Evolutionary conservation across 2,888 invertebrate genomes (phyloP), one percentile per base, ranked within the genome.

Genomic region (Platycheirus albimanus): DNA sequence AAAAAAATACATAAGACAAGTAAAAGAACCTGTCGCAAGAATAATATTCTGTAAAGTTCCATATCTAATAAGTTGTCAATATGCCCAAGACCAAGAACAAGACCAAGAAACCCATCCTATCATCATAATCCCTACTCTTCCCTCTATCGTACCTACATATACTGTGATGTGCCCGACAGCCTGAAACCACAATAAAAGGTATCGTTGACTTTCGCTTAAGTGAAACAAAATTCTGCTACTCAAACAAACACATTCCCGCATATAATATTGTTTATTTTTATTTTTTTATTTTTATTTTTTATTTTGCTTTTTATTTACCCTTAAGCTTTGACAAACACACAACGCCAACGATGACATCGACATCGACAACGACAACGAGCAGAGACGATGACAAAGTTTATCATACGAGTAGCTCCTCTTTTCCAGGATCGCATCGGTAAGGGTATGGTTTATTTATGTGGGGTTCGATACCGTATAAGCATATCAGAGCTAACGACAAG

Each of bases 181-280:
- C 79, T 58, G 24, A 30, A 61, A 41, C 52, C 47, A 36, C 52
- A 66, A 74, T 63, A 30, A 74, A 56, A 51, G 66, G 58, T 72
- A 67, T 78, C 61, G 38, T 52, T 61, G 78, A 58, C 72, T 78
- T 67, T 66, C 66, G 66, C 58, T 49, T 45, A 66, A 78, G 58
- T 58, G 66, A 74, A 66, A 72, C 58, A 52, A 66, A 72, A 47
- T 61, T 67, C 36, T 74, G 45, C 72, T 67, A 67, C 66, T 5
- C 52, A 52, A 78, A 74, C 77, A 78, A 45, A 67, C 52, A 47
- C 15, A 70, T 61, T 47, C 54, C 52, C 54, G 54, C 20, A 61
- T 78, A 43, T 43, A 15, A 41, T 24, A 41, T 58, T 58, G 41
- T 58, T 41, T 38, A 5, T 51, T 10, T 38, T 47, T 54, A 61